These are phyloP conservation scores for Chrysochloris asiatica DNA, from an alignment of 2,113 vertebrate genomes.

Conservation along the genomic window DNA sequence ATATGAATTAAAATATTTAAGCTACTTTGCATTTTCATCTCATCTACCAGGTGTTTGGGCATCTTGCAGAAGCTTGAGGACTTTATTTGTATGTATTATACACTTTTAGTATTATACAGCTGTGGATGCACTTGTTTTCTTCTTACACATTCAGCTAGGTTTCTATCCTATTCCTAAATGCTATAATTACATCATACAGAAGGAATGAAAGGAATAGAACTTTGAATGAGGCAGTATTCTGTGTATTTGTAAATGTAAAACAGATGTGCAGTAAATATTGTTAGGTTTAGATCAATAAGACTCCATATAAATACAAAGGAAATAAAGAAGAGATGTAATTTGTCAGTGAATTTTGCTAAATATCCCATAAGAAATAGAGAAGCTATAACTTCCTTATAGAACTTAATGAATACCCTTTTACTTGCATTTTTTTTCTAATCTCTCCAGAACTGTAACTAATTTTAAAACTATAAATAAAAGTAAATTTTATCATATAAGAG, in stretches of 20 bases:
- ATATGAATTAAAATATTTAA: conserved; percentile 86
- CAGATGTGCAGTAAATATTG: conserved; percentile 80
- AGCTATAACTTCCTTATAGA: background rate
- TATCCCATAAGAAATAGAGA: conserved; percentile 56
- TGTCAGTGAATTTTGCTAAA: conserved; percentile 67
- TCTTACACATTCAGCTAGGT: conserved; percentile 68
- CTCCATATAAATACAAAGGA: conserved; percentile 47
- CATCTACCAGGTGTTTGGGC: conserved; percentile 83
- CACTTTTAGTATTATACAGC: conserved; percentile 81
- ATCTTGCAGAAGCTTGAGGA: conserved; percentile 75
- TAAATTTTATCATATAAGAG: background rate
- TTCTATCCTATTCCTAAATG: conserved; percentile 71
- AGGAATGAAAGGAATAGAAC: conserved; percentile 50
- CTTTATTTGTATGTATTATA: conserved; percentile 80
- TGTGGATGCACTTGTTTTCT: conserved; percentile 67
- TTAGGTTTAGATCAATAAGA: conserved; percentile 62
- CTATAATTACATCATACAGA: conserved; percentile 60
- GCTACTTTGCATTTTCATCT: conserved; percentile 73
- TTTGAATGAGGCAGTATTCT: conserved; percentile 53
- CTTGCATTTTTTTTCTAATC: background rate
- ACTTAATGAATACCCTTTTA: background rate
- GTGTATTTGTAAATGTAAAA: conserved; percentile 70
- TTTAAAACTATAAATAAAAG: background rate
- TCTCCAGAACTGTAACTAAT: background rate
- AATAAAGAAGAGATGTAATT: conserved; percentile 67